Conservation (phyloP, 2,113 vertebrate genomes). For the Puffinus mauretanicus region DNA sequence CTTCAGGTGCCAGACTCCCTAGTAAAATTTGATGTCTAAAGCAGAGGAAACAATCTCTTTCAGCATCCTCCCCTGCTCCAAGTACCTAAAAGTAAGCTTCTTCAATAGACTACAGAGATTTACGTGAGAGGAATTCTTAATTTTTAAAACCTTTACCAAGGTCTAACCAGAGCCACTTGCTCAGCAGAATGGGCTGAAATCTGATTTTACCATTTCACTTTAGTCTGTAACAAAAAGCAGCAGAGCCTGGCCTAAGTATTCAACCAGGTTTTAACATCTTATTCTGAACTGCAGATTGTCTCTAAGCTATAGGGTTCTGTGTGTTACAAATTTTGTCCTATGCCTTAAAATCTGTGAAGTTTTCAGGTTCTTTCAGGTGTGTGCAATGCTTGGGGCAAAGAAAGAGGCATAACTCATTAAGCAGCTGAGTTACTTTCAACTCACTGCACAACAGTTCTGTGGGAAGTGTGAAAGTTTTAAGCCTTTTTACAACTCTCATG, state of each 20-base stretch:
- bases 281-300: neutral
- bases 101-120: neutral
- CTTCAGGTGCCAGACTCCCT: neutral
- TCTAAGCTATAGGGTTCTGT: neutral
- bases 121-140: neutral
- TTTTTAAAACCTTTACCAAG: neutral
- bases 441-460: neutral
- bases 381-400: neutral
- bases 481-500: rapidly evolving
- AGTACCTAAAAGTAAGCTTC: neutral
- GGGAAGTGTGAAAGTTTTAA: neutral
- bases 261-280: neutral
- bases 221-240: neutral
- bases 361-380: neutral
- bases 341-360: neutral
- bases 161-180: neutral
- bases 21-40: neutral
- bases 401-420: neutral
- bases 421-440: neutral
- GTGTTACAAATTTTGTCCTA: neutral
- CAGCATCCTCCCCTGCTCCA: neutral
- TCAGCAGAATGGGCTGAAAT: neutral
- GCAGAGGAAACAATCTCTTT: neutral
- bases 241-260: neutral
- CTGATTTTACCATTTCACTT: neutral